A percentile compares a stretch with the other conserved stretches of the same genome.
phyloP scores from a whole-genome alignment of 2,888 invertebrate species.

The Anaspis maculata region DNA sequence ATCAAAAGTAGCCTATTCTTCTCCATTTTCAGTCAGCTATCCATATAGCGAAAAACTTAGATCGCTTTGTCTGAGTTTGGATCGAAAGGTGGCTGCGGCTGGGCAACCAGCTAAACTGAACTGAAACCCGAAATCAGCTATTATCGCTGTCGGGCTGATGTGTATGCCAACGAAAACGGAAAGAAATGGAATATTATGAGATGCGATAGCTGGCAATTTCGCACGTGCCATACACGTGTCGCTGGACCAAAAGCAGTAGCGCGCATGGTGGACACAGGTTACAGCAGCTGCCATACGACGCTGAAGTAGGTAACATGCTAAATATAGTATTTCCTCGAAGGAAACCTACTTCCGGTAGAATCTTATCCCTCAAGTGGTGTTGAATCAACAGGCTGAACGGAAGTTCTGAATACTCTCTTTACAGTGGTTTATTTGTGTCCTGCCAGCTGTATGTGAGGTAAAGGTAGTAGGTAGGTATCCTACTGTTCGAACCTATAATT shows the following conservation, averaged over 20 bases:
- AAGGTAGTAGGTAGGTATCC: too few relatives aligned
- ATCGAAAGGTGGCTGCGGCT: too few relatives aligned
- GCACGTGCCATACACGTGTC: slow-evolving; percentile 32
- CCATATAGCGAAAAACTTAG: too few relatives aligned
- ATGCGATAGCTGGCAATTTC: slow-evolving; percentile 7
- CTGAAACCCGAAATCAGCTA: too few relatives aligned
- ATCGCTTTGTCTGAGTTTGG: too few relatives aligned
- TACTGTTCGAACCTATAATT: background rate
- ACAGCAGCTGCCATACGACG: slow-evolving; percentile 33
- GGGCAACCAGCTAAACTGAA: too few relatives aligned
- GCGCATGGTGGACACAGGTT: slow-evolving; percentile 33
- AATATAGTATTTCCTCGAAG: slow-evolving; percentile 37
- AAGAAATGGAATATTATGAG: slow-evolving; percentile 9
- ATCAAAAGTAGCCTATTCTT: too few relatives aligned
- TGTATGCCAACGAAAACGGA: too few relatives aligned
- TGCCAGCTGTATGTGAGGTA: slow-evolving; percentile 21
- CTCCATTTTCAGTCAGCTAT: too few relatives aligned
- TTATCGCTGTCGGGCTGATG: too few relatives aligned
- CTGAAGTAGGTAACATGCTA: slow-evolving; percentile 36
- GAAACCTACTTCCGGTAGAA: slow-evolving; percentile 38
- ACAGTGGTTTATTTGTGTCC: slow-evolving; percentile 34
- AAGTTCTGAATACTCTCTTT: slow-evolving; percentile 29
- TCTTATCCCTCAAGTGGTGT: slow-evolving; percentile 38
- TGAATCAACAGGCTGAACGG: slow-evolving; percentile 40
- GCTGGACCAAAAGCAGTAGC: slow-evolving; percentile 17